phyloP scores from a whole-genome alignment of 2,888 invertebrate species.

The Catocala nupta region DNA sequence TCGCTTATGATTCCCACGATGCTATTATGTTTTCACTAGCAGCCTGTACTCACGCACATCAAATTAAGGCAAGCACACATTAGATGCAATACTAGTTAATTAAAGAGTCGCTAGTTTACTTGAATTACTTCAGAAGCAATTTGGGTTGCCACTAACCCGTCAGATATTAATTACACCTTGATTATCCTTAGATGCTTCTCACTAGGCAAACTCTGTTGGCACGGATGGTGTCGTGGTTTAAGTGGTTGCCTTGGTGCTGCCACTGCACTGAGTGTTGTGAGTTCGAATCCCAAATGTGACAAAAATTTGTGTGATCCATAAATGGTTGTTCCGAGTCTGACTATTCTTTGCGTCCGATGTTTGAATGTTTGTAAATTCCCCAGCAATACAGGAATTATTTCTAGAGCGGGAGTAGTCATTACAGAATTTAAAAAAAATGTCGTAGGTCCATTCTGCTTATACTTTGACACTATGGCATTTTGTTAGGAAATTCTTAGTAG shows the following conservation, averaged over 20 bases:
- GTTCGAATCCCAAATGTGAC: no score
- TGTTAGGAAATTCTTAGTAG: no score
- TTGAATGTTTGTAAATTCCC: no score
- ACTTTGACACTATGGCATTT: no score
- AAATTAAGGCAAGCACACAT: constrained; percentile 28
- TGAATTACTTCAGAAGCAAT: constrained; percentile 29
- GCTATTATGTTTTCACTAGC: constrained; percentile 8
- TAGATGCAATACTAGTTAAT: constrained; percentile 19
- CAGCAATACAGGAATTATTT: no score
- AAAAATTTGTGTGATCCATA: no score
- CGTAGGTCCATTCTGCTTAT: no score
- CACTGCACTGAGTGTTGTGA: no score
- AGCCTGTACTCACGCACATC: constrained; percentile 8
- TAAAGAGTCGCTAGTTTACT: constrained; percentile 25
- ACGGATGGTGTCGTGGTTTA: neutral
- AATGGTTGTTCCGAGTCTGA: no score
- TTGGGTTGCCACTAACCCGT: constrained; percentile 25
- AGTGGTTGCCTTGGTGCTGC: no score
- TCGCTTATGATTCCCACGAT: neutral
- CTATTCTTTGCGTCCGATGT: no score
- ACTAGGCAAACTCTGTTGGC: neutral
- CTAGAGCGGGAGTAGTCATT: no score
- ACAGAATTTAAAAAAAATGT: neutral
- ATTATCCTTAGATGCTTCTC: constrained; percentile 30
- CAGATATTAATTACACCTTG: constrained; percentile 49